These are phyloP conservation scores for Acipenser transmontanus DNA, from an alignment of 2,797 vertebrate species.

Conservation along the genomic window DNA sequence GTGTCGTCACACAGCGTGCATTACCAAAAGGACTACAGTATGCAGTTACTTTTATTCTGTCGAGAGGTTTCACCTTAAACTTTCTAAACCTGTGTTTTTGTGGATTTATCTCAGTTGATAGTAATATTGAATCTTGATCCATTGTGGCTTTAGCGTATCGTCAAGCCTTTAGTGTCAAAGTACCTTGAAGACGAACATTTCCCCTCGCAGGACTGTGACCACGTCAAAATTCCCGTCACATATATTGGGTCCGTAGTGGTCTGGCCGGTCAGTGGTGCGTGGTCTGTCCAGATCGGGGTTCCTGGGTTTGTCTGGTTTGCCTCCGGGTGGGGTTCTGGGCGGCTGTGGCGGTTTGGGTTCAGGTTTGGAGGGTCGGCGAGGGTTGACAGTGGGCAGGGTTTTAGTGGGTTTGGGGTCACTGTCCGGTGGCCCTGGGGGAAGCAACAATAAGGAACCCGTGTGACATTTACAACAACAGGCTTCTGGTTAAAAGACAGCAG, in stretches of 20 bases:
- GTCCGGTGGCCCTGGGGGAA: slow-evolving; percentile 60
- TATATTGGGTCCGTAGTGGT: slow-evolving; percentile 87
- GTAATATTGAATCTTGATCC: no score
- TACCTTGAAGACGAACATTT: slow-evolving; percentile 99
- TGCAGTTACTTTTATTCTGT: no score
- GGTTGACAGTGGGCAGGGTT: slow-evolving; percentile 74
- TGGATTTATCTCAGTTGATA: no score
- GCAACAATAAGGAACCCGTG: not conserved
- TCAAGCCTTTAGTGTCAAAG: no score
- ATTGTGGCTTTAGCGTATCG: no score
- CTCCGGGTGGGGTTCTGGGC: slow-evolving; percentile 51
- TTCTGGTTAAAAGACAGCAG: no score
- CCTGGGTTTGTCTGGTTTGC: slow-evolving; percentile 55
- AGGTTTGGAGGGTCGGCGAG: slow-evolving; percentile 66
- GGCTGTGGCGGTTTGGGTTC: slow-evolving; percentile 56
- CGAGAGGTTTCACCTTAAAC: no score
- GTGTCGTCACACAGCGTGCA: no score
- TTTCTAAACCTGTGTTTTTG: no score
- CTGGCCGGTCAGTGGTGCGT: slow-evolving; percentile 71
- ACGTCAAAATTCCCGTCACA: slow-evolving; percentile 93
- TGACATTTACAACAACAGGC: no score
- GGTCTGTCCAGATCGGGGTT: slow-evolving; percentile 67
- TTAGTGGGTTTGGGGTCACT: slow-evolving; percentile 66
- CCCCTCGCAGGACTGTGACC: slow-evolving; percentile 83
- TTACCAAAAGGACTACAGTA: no score